Percentiles rank a stretch among this genome's conserved stretches.
Evolutionary conservation across 2,113 vertebrate genomes (phyloP).

Genomic region (Piaya cayana): DNA sequence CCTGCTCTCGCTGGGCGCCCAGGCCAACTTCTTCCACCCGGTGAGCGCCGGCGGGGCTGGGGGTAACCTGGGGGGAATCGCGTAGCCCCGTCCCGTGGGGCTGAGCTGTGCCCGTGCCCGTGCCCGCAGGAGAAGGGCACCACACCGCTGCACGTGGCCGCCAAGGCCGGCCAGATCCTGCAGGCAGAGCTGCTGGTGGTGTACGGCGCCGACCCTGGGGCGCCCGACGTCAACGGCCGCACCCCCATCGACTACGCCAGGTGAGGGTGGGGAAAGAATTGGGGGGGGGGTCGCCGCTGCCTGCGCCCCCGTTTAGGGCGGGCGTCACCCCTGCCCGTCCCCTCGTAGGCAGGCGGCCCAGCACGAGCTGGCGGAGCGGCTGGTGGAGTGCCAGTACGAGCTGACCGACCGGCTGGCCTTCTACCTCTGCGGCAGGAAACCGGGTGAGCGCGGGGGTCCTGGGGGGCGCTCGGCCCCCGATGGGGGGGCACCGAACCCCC

Average conservation of each 20-base stretch:
- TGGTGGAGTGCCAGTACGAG: conserved; percentile 98
- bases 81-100: fast-evolving
- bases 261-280: conserved; percentile 71
- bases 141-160: conserved; percentile 92
- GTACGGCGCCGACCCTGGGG: conserved; percentile 93
- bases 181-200: conserved; percentile 96
- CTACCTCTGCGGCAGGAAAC: conserved; percentile 95
- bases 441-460: conserved; percentile 77
- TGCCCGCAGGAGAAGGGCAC: conserved; percentile 90
- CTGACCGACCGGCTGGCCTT: conserved; percentile 96
- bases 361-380: conserved; percentile 91
- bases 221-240: conserved; percentile 91
- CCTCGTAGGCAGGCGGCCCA: conserved; percentile 92
- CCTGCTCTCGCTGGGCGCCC: conserved; percentile 93
- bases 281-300: background rate
- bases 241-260: conserved; percentile 97
- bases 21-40: conserved; percentile 99
- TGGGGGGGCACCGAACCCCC: fast-evolving
- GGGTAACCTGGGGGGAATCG: background rate
- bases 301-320: background rate
- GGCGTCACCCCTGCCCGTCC: background rate
- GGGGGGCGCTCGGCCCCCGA: background rate
- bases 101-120: background rate
- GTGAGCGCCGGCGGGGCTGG: conserved; percentile 55
- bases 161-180: conserved; percentile 94